Percentiles rank a stretch among this genome's conserved stretches.
Conservation (phyloP, 1,140 invertebrate genomes). For the Lepidurus couesii region DNA sequence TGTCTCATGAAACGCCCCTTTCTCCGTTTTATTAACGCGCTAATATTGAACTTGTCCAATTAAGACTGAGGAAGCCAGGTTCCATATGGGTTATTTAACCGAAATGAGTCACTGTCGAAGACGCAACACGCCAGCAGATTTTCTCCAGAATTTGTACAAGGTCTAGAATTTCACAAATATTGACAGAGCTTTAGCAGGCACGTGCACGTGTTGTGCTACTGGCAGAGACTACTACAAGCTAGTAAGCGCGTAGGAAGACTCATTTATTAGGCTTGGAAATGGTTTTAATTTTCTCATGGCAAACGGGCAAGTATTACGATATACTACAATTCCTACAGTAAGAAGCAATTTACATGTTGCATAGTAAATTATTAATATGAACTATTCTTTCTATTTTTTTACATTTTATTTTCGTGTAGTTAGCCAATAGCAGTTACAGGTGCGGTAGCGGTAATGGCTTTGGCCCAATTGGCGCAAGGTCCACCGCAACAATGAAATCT, state of each 20-base stretch:
- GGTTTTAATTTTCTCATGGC: background rate
- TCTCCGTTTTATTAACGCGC: background rate
- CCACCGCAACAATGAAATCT: background rate
- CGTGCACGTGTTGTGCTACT: background rate
- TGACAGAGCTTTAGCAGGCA: background rate
- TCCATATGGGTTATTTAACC: background rate
- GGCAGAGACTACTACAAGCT: background rate
- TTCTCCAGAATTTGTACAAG: background rate
- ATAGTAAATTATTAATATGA: too few species aligned
- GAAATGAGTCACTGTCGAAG: background rate
- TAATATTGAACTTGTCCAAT: background rate
- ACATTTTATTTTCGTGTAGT: too few species aligned
- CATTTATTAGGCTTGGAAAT: background rate
- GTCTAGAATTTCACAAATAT: background rate
- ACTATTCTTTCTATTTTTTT: too few species aligned
- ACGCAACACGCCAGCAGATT: background rate
- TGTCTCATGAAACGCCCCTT: background rate
- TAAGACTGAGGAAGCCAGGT: background rate
- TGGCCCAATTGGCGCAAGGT: background rate
- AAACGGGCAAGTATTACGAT: background rate
- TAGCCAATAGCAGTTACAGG: too few species aligned
- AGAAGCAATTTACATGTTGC: too few species aligned
- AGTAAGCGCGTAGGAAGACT: background rate
- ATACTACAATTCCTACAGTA: too few species aligned
- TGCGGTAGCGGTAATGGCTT: too few species aligned